Evolutionary conservation across 2,888 invertebrate genomes (phyloP).

Genomic region (Cybosia mesomella): DNA sequence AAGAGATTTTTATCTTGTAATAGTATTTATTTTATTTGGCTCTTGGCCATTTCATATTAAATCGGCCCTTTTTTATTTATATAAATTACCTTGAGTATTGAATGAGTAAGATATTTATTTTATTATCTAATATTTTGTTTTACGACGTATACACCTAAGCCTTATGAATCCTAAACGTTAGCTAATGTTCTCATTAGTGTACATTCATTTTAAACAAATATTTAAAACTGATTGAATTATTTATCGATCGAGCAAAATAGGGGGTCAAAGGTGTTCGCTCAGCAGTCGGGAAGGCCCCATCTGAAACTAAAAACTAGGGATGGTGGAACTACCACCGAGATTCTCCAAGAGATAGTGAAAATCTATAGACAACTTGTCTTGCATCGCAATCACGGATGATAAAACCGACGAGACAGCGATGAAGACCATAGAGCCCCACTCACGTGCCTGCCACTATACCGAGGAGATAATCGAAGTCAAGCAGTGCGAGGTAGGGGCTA

Average conservation of each 20-base stretch:
- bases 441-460: no score
- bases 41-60: slow-evolving; percentile 53
- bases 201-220: slow-evolving; percentile 22
- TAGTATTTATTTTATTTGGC: slow-evolving; percentile 67
- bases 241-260: no score
- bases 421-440: no score
- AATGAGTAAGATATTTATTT: slow-evolving; percentile 48
- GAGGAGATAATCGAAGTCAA: no score
- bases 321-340: background rate
- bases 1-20: slow-evolving; percentile 75
- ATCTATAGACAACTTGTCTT: no score
- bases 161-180: slow-evolving; percentile 23
- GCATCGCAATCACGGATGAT: no score
- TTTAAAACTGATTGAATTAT: slow-evolving; percentile 24
- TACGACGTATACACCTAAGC: slow-evolving; percentile 22
- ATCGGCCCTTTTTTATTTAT: slow-evolving; percentile 53
- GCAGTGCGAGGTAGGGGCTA: no score
- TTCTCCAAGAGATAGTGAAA: no score
- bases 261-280: no score
- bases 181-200: slow-evolving; percentile 37
- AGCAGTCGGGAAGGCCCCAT: background rate
- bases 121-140: slow-evolving; percentile 22
- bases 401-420: no score
- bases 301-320: background rate
- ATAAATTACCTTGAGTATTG: slow-evolving; percentile 46